A percentile compares a stretch with the other conserved stretches of the same genome.
Conservation (phyloP, 2,888 invertebrate species). For the Petrolisthes manimaculis region DNA sequence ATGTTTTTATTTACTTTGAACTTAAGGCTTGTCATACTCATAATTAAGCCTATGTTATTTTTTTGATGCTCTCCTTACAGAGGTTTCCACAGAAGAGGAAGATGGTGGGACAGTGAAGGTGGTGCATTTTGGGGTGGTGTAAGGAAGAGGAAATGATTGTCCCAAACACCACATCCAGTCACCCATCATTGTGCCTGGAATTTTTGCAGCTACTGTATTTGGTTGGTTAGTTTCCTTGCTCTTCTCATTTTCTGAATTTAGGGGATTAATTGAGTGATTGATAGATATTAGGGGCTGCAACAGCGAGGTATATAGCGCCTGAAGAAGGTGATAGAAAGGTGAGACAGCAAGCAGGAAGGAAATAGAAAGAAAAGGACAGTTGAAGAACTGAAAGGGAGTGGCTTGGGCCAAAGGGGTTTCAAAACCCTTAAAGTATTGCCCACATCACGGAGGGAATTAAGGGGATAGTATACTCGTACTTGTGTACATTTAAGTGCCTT, state of each 20-base stretch:
- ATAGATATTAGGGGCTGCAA: too few relatives aligned
- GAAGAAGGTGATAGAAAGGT: too few relatives aligned
- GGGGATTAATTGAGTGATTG: background rate
- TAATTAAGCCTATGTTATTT: background rate
- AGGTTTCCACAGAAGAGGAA: slow-evolving; percentile 64
- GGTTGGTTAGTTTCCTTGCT: background rate
- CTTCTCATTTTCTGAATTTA: background rate
- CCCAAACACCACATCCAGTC: background rate
- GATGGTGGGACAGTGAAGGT: slow-evolving; percentile 65
- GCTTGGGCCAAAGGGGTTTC: too few relatives aligned
- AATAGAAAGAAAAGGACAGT: too few relatives aligned
- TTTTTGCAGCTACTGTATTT: background rate
- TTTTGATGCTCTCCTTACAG: slow-evolving; percentile 23
- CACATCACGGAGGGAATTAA: too few relatives aligned
- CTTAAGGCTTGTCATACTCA: background rate
- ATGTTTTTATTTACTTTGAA: too few relatives aligned
- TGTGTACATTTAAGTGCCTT: too few relatives aligned
- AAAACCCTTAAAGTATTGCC: too few relatives aligned
- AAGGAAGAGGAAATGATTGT: slow-evolving; percentile 12
- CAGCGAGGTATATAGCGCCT: too few relatives aligned
- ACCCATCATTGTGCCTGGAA: background rate
- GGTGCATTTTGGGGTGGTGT: slow-evolving; percentile 65
- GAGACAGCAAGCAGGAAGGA: too few relatives aligned
- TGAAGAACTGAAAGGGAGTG: too few relatives aligned
- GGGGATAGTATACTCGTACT: too few relatives aligned